Base-by-base conservation (phyloP, 2,113 vertebrate species). In the Dolichotis patagonum region DNA sequence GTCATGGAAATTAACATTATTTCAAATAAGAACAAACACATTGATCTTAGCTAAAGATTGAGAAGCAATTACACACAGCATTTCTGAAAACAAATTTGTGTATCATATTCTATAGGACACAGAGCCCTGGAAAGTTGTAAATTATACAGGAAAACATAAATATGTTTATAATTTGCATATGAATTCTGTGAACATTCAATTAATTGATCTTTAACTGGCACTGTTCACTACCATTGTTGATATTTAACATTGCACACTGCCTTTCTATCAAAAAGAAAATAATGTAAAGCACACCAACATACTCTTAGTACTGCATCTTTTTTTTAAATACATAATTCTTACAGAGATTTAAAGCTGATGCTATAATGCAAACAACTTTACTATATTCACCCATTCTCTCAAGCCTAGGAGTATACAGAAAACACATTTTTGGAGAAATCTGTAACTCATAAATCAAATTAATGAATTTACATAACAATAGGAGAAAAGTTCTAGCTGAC, bases 261-360 rank as follows among this genome's bases (percentile, higher is more conserved):
- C 49, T 83, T 95, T 90, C 69, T 69, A 88, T 35, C 20, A 88
- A 88, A 94, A 13, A 85, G 20, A 75, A 87, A 85, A 78, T 77
- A 88, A 92, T 19, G 9, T 22, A 93, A 52, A 93, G 20, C 41
- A 91, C 17, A 43, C 11, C 16, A 46, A 75, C 46, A 7, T 77
- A 8, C 28, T 32, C 10, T 32, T 63, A 54, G 17, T 62, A 32
- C 1, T 69, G 32, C 73, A 73, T 73, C 38, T 60, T 80, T 1
- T 84, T 26, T 62, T 22, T 56, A 71, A 41, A 71, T 3, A 71
- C 3, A 12, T 24, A 49, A 86, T 90, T 84, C 60, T 83, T 93
- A 2, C 14, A 9, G 62, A 38, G 3, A 65, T 80, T 46, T 90
- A 87, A 84, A 90, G 32, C 65, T 73, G 19, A 67, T 84, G 80